Evolutionary conservation across 2,888 invertebrate species (phyloP), one percentile per base, ranked within the genome.

Genomic region (Trachelus troglodyta): DNA sequence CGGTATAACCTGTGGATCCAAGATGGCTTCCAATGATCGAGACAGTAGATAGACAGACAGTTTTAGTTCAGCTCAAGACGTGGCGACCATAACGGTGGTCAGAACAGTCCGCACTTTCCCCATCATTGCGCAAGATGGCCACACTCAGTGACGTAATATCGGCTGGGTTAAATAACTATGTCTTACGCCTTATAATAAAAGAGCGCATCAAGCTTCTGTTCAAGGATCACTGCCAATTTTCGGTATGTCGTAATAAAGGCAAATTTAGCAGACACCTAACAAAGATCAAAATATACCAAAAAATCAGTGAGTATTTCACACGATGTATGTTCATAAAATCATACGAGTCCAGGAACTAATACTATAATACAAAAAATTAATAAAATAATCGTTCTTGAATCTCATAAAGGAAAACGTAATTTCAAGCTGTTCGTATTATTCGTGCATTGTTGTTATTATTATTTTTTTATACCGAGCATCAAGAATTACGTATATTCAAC

Each of bases 31-130:
- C 15, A 56, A 56, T 56, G 56, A 56, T 56, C 23, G 9, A 56
- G 56, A 23, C 56, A 23, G 56, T 56, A 9, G 23, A 23, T 9
- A 56, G 23, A 23, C 56, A 15, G 56, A 23, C 40, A 79, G 78
- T 84, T 84, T 84, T 68, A 77, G 84, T 85, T 75, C 77, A 80
- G 80, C 79, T 81, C 77, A 80, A 81, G 80, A 82, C 83, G 79
- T 81, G 79, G 81, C 81, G 74, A 84, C 81, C 80, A 77, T 85
- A 85, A 83, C 82, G 80, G 83, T 82, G 87, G 85, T 87, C 87
- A 88, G 23, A 84, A 86, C 85, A 82, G 83, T 83, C 82, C 82
- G 82, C 83, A 88, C 89, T 89, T 89, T 89, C 89, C 87, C 89
- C 82, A 76, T 76, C 77, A 87, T 88, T 89, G 87, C 87, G 85